Evolutionary conservation across 2,888 invertebrate species (phyloP).

Genomic region (Electrophaes corylata): DNA sequence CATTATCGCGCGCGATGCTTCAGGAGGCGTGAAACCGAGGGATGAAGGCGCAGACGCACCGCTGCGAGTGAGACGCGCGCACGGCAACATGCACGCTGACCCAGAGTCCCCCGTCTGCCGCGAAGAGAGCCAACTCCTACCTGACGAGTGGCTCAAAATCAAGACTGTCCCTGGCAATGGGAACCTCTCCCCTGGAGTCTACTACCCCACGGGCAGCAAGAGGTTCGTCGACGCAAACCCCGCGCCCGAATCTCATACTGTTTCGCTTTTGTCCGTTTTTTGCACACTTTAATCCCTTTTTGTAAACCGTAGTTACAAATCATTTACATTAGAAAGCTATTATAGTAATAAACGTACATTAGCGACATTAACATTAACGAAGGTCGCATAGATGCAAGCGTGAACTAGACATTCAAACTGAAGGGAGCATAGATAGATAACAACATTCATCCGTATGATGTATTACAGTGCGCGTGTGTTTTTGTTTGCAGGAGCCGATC

Average conservation of each 20-base stretch:
- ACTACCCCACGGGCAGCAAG: constrained; percentile 80
- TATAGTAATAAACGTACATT: constrained; percentile 57
- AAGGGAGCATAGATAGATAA: constrained; percentile 54
- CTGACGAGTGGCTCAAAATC: constrained; percentile 80
- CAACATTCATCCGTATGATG: constrained; percentile 50
- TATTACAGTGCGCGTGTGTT: constrained; percentile 49
- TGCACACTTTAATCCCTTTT: constrained; percentile 37
- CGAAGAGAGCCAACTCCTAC: constrained; percentile 78
- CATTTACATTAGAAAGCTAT: constrained; percentile 62
- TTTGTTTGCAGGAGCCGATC: constrained; percentile 86
- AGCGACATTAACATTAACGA: constrained; percentile 73
- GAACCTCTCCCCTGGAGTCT: constrained; percentile 78
- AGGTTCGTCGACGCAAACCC: constrained; percentile 74
- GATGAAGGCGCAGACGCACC: constrained; percentile 69
- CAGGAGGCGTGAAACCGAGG: constrained; percentile 71
- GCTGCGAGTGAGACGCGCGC: constrained; percentile 62
- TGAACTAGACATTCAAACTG: constrained; percentile 70
- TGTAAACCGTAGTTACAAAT: constrained; percentile 43
- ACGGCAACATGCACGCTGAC: constrained; percentile 76
- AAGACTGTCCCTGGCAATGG: constrained; percentile 73
- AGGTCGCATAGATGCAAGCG: constrained; percentile 68
- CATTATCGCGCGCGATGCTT: constrained; percentile 82
- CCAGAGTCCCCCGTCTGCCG: constrained; percentile 78
- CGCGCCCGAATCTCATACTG: constrained; percentile 71
- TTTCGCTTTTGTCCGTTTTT: constrained; percentile 71